Conservation (phyloP, 2,888 invertebrate species). For the Ferrisia virgata region DNA sequence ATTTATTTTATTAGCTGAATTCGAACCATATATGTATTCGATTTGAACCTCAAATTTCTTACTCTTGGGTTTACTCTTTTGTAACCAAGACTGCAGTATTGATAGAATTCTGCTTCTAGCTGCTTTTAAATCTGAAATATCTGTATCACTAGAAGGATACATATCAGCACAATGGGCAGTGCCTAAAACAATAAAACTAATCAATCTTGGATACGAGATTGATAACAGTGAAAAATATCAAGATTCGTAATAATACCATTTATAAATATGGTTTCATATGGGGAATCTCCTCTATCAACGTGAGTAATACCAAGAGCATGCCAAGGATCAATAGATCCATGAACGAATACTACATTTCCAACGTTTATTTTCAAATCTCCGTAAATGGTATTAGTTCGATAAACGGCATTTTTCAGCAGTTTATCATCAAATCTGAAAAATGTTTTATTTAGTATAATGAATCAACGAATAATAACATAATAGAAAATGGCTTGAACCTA, state of each 20-base stretch:
- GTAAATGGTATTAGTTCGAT: conserved; percentile 74
- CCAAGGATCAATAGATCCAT: conserved; percentile 88
- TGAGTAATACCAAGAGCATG: conserved; percentile 72
- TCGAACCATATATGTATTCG: not conserved
- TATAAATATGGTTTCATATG: conserved; percentile 8
- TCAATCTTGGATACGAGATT: not conserved
- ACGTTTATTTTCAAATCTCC: conserved; percentile 70
- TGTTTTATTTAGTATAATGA: too few relatives aligned
- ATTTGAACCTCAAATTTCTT: not conserved
- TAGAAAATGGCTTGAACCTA: conserved; percentile 52
- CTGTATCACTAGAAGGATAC: conserved; percentile 71
- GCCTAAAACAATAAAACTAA: conserved; percentile 57
- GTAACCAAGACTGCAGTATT: conserved; percentile 61
- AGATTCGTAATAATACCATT: not conserved
- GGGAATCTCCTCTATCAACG: conserved; percentile 49
- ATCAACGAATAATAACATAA: not conserved
- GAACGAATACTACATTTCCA: conserved; percentile 75
- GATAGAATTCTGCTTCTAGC: conserved; percentile 66
- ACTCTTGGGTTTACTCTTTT: not conserved
- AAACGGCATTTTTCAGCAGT: conserved; percentile 56
- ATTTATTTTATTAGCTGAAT: not conserved
- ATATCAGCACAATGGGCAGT: conserved; percentile 95
- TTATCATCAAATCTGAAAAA: not conserved
- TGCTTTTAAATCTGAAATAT: conserved; percentile 64
- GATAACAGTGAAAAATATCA: not conserved